Evolutionary conservation across 2,113 vertebrate species (phyloP), one percentile per base, ranked within the genome.

Genomic region (Aspidoscelis tigris): DNA sequence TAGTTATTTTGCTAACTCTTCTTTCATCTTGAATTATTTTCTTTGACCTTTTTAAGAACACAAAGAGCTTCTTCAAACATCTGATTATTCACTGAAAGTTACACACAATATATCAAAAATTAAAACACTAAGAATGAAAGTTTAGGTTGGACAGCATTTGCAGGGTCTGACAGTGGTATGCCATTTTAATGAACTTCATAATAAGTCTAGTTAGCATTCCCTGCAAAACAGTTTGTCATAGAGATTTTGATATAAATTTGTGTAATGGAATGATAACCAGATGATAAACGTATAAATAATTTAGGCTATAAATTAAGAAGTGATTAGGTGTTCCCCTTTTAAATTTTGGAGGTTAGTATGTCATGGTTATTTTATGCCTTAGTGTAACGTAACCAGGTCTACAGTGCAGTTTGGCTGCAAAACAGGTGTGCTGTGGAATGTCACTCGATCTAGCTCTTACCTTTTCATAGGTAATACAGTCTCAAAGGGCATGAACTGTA

Each of bases 381-480:
- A 85, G 81, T 91, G 90, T 92, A 90, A 92, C 93, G 93, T 93
- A 96, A 94, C 88, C 90, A 91, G 91, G 50, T 87, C 85, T 86
- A 87, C 90, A 88, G 83, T 1, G 39, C 84, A 89, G 91, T 93
- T 91, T 92, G 88, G 87, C 91, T 92, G 89, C 87, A 92, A 93
- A 96, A 92, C 93, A 97, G 94, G 93, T 95, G 93, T 90, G 91
- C 92, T 90, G 80, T 88, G 88, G 86, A 85, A 82, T 89, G 95
- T 86, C 81, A 96, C 82, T 86, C 92, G 94, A 96, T 94, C 95
- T 0, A 88, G 80, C 91, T 92, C 88, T 91, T 94, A 89, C 91
- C 84, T 91, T 95, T 93, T 92, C 91, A 85, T 84, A 93, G 94
- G 92, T 92, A 94, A 95, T 73, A 75, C 87, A 86, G 91, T 74